Conservation (phyloP, 2,797 vertebrate species). For the Epinephelus malabaricus region DNA sequence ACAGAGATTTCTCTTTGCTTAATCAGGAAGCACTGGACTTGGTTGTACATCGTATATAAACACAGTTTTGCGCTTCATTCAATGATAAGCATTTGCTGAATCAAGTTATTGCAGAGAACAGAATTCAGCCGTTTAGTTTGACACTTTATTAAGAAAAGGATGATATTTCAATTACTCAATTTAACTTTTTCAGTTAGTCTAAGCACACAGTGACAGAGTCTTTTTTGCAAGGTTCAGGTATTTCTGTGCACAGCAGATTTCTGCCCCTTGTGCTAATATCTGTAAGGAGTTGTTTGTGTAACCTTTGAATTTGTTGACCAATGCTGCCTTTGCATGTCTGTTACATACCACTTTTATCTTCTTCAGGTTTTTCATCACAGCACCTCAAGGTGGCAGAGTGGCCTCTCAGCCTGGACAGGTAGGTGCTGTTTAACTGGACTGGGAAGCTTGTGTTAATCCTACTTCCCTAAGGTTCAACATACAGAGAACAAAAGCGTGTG, state of each 20-base stretch:
- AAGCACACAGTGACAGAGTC: not conserved
- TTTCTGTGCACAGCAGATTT: constrained; percentile 13
- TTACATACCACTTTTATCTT: not conserved
- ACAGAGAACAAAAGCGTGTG: not conserved
- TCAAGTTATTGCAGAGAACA: not conserved
- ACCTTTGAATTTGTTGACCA: constrained; percentile 57
- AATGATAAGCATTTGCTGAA: not conserved
- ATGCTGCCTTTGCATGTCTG: constrained; percentile 8
- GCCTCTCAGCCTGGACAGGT: constrained; percentile 10
- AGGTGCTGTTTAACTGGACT: constrained; percentile 7
- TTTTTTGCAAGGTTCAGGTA: constrained; percentile 5
- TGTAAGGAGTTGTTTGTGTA: constrained; percentile 37
- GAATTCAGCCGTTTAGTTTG: not conserved
- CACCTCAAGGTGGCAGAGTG: constrained; percentile 31
- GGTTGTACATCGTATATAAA: not conserved
- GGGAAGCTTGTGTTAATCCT: constrained; percentile 2
- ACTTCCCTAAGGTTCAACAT: constrained; percentile 2
- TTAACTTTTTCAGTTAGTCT: not conserved
- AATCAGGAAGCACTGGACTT: not conserved
- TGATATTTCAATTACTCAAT: not conserved
- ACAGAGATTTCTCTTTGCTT: constrained; percentile 60
- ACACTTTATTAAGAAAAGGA: not conserved
- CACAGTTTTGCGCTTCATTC: not conserved
- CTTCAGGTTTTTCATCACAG: constrained; percentile 11
- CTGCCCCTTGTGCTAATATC: constrained; percentile 13